phyloP scores from a whole-genome alignment of 2,113 vertebrate species.

The Galemys pyrenaicus region DNA sequence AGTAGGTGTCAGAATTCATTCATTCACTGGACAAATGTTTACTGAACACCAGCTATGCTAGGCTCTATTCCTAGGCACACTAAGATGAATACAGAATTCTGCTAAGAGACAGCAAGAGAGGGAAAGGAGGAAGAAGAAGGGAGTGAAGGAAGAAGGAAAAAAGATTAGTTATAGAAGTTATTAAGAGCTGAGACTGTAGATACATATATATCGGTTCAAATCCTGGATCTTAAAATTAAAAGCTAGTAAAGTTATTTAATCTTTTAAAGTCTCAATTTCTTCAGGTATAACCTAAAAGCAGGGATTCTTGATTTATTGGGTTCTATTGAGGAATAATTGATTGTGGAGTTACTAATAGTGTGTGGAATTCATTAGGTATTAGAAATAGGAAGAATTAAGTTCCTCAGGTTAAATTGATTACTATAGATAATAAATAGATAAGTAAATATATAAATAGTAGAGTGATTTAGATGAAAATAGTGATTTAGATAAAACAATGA shows the following conservation, averaged over 20 bases:
- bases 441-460: not conserved
- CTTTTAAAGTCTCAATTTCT: not conserved
- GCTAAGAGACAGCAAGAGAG: not conserved
- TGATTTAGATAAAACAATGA: not conserved
- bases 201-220: not conserved
- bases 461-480: not conserved
- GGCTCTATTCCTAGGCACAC: not conserved
- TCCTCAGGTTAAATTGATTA: not conserved
- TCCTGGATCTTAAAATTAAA: not conserved
- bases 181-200: not conserved
- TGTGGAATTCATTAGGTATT: not conserved
- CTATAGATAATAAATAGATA: not conserved
- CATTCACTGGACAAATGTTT: not conserved
- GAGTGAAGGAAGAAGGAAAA: no score
- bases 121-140: fast-evolving
- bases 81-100: not conserved
- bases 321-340: not conserved
- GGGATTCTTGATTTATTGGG: not conserved
- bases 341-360: not conserved
- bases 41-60: not conserved
- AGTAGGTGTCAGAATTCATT: not conserved
- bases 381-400: not conserved
- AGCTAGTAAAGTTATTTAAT: not conserved
- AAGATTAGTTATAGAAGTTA: no score
- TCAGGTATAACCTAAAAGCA: not conserved